These are phyloP conservation scores for Turnix velox DNA, from an alignment of 2,113 vertebrate species.

Conservation along the genomic window DNA sequence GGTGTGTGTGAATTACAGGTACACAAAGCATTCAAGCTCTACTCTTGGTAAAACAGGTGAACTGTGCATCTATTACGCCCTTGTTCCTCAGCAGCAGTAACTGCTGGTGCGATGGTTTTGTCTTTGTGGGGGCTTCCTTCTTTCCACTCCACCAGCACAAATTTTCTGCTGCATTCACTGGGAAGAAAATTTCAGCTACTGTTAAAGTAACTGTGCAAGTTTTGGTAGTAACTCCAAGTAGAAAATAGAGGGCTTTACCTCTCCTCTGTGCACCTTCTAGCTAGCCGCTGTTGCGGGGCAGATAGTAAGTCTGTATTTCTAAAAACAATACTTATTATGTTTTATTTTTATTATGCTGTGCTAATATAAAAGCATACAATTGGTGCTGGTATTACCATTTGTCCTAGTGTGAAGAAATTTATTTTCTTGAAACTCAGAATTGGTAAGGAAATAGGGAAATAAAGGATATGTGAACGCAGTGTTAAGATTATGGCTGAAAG, in stretches of 20 bases:
- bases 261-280: neutral
- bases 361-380: neutral
- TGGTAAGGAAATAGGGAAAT: neutral
- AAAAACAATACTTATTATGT: neutral
- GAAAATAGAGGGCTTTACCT: neutral
- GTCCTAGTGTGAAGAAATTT: neutral
- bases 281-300: neutral
- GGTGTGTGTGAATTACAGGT: accelerated
- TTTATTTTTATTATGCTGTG: neutral
- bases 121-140: neutral
- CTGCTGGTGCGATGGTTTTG: neutral
- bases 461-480: neutral
- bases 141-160: neutral
- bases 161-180: neutral
- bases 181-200: neutral
- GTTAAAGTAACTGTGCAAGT: neutral
- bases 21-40: neutral
- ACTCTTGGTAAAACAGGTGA: neutral
- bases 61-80: too few species aligned
- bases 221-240: neutral
- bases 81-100: neutral
- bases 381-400: neutral
- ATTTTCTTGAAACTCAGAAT: neutral
- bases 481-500: neutral
- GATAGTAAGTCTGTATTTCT: neutral